Evolutionary conservation across 1,140 invertebrate genomes (phyloP).

Genomic region (Diachasmimorpha longicaudata): DNA sequence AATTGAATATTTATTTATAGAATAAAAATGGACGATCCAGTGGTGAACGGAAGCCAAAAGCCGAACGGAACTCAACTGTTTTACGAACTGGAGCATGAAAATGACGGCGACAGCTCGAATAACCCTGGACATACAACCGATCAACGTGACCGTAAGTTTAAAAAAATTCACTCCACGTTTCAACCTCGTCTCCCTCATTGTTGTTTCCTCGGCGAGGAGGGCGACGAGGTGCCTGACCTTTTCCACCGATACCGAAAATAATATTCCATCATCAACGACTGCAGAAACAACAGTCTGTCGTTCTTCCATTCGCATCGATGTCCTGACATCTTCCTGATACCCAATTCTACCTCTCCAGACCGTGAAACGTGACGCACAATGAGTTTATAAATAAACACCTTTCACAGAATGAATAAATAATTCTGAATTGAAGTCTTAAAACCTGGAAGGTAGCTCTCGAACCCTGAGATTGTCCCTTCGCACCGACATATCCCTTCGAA

Average conservation of each 20-base stretch:
- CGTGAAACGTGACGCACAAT: neutral
- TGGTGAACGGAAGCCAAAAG: slow-evolving; percentile 34
- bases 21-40: slow-evolving; percentile 45
- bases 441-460: too few relatives aligned
- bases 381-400: neutral
- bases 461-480: too few relatives aligned
- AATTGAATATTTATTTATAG: neutral
- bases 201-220: neutral
- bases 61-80: slow-evolving; percentile 35
- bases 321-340: neutral
- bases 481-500: neutral
- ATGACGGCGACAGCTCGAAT: slow-evolving; percentile 55
- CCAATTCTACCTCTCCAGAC: neutral
- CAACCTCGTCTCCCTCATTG: neutral
- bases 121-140: slow-evolving; percentile 46
- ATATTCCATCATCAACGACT: too few relatives aligned
- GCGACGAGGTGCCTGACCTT: too few relatives aligned
- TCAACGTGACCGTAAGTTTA: slow-evolving; percentile 51
- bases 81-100: slow-evolving; percentile 50
- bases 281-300: neutral
- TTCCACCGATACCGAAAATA: too few relatives aligned
- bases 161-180: neutral
- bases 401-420: neutral
- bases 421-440: neutral
- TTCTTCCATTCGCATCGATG: neutral